Conservation (phyloP, 2,888 invertebrate genomes). For the Seira sanloemensis region DNA sequence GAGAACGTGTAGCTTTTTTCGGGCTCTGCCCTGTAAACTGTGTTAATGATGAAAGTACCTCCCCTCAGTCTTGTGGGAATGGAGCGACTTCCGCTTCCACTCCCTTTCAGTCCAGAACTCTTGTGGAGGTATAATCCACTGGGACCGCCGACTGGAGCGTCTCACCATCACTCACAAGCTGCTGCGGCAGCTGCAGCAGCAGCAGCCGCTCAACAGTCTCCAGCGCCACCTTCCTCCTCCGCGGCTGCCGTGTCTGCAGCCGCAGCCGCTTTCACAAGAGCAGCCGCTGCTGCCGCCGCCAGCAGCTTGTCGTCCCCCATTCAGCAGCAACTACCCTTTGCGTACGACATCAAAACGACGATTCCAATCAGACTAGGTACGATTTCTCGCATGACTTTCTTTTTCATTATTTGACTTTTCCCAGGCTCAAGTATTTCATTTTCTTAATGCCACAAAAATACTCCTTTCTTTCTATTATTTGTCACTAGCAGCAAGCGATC, state of each 20-base stretch:
- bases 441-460: background rate
- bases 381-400: slow-evolving; percentile 71
- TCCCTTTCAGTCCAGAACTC: slow-evolving; percentile 89
- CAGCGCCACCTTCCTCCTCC: slow-evolving; percentile 74
- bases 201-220: slow-evolving; percentile 77
- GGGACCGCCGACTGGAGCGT: slow-evolving; percentile 79
- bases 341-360: slow-evolving; percentile 89
- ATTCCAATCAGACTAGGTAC: slow-evolving; percentile 85
- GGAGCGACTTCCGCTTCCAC: slow-evolving; percentile 83
- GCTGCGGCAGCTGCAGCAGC: slow-evolving; percentile 72
- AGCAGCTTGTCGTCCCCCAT: slow-evolving; percentile 76
- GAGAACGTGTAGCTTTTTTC: too few relatives aligned
- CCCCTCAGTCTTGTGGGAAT: slow-evolving; percentile 76
- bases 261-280: slow-evolving; percentile 66
- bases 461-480: slow-evolving; percentile 62
- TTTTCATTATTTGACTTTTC: background rate
- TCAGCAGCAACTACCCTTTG: slow-evolving; percentile 81
- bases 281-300: slow-evolving; percentile 72
- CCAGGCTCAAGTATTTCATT: background rate
- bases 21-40: too few relatives aligned
- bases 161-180: slow-evolving; percentile 74
- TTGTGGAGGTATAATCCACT: slow-evolving; percentile 88
- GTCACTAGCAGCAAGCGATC: slow-evolving; percentile 83
- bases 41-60: slow-evolving; percentile 74
- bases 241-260: slow-evolving; percentile 73